phyloP scores from a whole-genome alignment of 2,797 vertebrate species.

The Melanotaenia pygmaea region DNA sequence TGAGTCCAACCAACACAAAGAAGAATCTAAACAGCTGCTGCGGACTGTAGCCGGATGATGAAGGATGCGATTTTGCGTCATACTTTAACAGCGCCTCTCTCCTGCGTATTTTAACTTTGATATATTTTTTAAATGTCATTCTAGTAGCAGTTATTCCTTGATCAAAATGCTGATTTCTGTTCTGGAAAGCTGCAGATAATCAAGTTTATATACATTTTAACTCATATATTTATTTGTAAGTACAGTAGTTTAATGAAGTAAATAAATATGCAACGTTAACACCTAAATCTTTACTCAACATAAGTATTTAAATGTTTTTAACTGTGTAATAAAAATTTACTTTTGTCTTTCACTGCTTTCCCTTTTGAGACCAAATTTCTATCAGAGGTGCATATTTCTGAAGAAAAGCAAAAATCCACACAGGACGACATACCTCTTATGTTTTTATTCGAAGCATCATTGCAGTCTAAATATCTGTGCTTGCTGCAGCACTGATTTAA shows the following conservation, averaged over 20 bases:
- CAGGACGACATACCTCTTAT: slow-evolving; percentile 2
- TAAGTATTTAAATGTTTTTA: slow-evolving; percentile 4
- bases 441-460: slow-evolving; percentile 35
- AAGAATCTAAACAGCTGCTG: slow-evolving; percentile 71
- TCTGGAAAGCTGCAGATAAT: slow-evolving; percentile 34
- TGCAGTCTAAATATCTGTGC: slow-evolving; percentile 13
- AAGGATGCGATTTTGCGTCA: slow-evolving; percentile 31
- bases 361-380: neutral
- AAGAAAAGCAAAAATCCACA: neutral
- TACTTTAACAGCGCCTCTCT: neutral
- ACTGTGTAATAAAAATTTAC: neutral
- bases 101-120: slow-evolving; percentile 25
- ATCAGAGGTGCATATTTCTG: neutral
- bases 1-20: slow-evolving; percentile 57
- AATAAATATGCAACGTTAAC: slow-evolving; percentile 16
- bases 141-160: slow-evolving; percentile 12
- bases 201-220: slow-evolving; percentile 5
- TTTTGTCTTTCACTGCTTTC: neutral
- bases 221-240: slow-evolving; percentile 48
- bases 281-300: neutral
- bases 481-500: slow-evolving; percentile 35
- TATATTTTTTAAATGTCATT: slow-evolving; percentile 33
- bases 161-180: slow-evolving; percentile 42
- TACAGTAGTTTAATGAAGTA: slow-evolving; percentile 17
- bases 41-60: slow-evolving; percentile 38